A percentile compares a stretch with the other conserved stretches of the same genome.
Evolutionary conservation across 2,888 invertebrate species (phyloP).

Genomic region (Drosophila longiperda): DNA sequence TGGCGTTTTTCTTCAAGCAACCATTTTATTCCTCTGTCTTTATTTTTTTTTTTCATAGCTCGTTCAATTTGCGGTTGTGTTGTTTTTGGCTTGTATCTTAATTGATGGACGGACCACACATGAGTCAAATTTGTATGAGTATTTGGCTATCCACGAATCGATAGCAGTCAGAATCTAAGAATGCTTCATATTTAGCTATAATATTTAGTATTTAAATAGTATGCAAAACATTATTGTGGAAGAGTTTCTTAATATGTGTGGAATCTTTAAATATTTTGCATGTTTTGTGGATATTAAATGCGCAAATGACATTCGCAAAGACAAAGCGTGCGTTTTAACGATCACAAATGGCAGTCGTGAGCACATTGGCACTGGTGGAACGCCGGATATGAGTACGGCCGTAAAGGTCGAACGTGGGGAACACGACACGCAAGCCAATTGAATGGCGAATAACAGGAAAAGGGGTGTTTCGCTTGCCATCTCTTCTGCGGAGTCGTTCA

Average conservation of each 20-base stretch:
- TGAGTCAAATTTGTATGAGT: slow-evolving; percentile 12
- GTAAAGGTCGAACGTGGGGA: slow-evolving; percentile 53
- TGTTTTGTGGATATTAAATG: slow-evolving; percentile 58
- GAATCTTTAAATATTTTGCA: slow-evolving; percentile 48
- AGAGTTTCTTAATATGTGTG: neutral
- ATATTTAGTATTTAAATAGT: neutral
- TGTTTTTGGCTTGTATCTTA: slow-evolving; percentile 45
- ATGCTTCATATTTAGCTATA: neutral
- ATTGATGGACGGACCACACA: slow-evolving; percentile 51
- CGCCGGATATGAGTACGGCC: slow-evolving; percentile 43
- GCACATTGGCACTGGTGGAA: slow-evolving; percentile 46
- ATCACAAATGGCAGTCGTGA: slow-evolving; percentile 68
- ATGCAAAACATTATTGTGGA: neutral
- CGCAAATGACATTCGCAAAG: slow-evolving; percentile 43
- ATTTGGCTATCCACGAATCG: neutral
- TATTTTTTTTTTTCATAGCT: slow-evolving; percentile 9
- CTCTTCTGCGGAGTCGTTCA: slow-evolving; percentile 54
- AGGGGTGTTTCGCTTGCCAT: slow-evolving; percentile 34
- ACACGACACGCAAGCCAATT: slow-evolving; percentile 64
- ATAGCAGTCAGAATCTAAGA: neutral
- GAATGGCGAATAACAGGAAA: slow-evolving; percentile 34
- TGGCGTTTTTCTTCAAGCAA: slow-evolving; percentile 65
- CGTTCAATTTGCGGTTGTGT: slow-evolving; percentile 42
- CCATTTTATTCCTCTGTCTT: slow-evolving; percentile 32
- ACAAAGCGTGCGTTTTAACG: slow-evolving; percentile 61